Conservation (phyloP, 2,113 vertebrate genomes). For the Seriola quinqueradiata region DNA sequence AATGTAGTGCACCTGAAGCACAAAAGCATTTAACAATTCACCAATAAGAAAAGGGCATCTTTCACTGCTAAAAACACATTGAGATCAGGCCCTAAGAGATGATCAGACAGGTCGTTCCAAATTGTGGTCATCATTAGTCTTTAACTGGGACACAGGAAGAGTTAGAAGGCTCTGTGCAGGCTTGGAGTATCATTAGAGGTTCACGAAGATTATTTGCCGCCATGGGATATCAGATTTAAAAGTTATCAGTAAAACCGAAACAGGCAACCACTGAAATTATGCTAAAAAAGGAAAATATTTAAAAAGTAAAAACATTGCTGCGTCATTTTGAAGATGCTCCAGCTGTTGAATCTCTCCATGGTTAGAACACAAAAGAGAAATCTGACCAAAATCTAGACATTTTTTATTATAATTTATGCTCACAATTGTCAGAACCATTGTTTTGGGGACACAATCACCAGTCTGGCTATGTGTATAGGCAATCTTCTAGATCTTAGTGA, state of each 20-base stretch:
- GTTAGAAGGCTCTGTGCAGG: background rate
- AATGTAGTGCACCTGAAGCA: conserved; percentile 5
- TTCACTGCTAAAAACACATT: conserved; percentile 22
- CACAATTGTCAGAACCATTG: background rate
- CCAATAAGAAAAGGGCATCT: conserved; percentile 12
- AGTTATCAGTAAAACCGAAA: background rate
- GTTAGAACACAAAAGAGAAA: no score
- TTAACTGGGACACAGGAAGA: background rate
- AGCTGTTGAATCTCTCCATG: no score
- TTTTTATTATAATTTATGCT: no score
- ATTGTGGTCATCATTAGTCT: background rate
- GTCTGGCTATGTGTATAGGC: background rate
- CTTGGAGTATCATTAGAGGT: background rate
- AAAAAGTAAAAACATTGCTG: no score
- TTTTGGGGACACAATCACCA: background rate
- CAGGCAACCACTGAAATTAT: no score
- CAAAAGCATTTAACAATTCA: conserved; percentile 12
- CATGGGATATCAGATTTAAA: background rate
- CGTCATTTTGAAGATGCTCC: no score
- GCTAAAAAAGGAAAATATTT: no score
- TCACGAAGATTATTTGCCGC: background rate
- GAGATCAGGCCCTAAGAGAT: conserved; percentile 15
- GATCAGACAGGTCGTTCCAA: background rate
- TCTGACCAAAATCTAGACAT: no score
- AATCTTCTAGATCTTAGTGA: background rate